Base-by-base conservation (phyloP, 1,140 invertebrate species). In the Zaprionus africanus region DNA sequence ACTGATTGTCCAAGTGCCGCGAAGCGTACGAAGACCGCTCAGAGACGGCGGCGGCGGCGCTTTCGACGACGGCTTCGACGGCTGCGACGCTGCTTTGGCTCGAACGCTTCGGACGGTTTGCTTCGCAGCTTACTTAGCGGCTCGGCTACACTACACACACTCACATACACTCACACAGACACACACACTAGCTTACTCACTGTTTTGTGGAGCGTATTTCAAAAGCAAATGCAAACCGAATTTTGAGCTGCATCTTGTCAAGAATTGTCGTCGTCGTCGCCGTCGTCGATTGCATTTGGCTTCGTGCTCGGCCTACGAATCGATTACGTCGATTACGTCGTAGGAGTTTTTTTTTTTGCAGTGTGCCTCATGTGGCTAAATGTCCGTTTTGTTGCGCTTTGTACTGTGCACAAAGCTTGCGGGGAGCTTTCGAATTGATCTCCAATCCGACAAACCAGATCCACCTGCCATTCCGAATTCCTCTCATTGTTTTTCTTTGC, bases 1-100 rank as follows among this genome's bases (percentile, higher is more conserved):
- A 91, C 87, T 91, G 87, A 91, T 84, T 87, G 87, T 79, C 87
- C 87, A 91, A 91, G 76, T 76, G 78, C 78, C 78, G 80, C 75
- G 80, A 77, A 91, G 60, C 82, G 77, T 72, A 71, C 87, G 78
- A 91, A 91, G 88, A 87, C 87, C 83, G 85, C 79, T 90, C 73
- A 81, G 74, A 83, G 74, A 73, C 38, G 64, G 28, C 43, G 36
- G 38, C 61, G 64, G 51, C 41, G 51, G 28, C 56, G 26, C 24
- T 62, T 34, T 75, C 62, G 41, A 53, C 66, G 51, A 65, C 54
- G 31, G 31, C 31, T 59, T 61, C 63, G 41, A 36, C 34, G 46
- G 59, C 5, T 59, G 36, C 43, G 49, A 53, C 19, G 57, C 15
- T 43, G 41, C 41, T 15, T 41, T 41, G 19, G 31, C 19, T 76